Percentiles rank a stretch among this genome's conserved stretches.
Conservation (phyloP, 2,113 vertebrate species). For the Nymphicus hollandicus region DNA sequence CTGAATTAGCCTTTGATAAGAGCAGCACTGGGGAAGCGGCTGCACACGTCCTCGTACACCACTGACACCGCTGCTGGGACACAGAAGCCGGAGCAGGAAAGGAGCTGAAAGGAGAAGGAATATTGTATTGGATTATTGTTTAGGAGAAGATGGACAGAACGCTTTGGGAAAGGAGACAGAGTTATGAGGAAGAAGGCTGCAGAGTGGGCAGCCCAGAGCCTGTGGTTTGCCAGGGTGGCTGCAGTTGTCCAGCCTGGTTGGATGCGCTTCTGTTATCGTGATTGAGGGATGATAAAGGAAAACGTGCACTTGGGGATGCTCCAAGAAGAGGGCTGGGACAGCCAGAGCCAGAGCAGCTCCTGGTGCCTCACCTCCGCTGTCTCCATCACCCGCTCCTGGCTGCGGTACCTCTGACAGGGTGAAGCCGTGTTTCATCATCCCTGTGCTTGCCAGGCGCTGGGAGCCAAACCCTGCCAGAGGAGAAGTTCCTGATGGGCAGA, state of each 20-base stretch:
- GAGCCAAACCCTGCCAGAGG: background rate
- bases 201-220: background rate
- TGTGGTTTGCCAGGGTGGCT: background rate
- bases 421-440: background rate
- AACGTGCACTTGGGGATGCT: background rate
- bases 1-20: background rate
- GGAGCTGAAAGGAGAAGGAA: background rate
- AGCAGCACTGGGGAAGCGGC: background rate
- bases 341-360: background rate
- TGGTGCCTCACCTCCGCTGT: background rate
- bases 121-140: background rate
- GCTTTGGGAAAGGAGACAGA: background rate
- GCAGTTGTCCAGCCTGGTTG: background rate
- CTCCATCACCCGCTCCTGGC: background rate
- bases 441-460: background rate
- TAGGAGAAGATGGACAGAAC: background rate
- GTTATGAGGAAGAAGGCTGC: background rate
- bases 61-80: background rate
- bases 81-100: background rate
- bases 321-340: background rate
- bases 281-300: background rate
- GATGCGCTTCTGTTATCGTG: accelerated
- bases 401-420: background rate
- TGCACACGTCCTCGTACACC: background rate
- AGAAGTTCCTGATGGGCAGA: background rate